Evolutionary conservation across 2,888 invertebrate genomes (phyloP).

Genomic region (Phengaris arion): DNA sequence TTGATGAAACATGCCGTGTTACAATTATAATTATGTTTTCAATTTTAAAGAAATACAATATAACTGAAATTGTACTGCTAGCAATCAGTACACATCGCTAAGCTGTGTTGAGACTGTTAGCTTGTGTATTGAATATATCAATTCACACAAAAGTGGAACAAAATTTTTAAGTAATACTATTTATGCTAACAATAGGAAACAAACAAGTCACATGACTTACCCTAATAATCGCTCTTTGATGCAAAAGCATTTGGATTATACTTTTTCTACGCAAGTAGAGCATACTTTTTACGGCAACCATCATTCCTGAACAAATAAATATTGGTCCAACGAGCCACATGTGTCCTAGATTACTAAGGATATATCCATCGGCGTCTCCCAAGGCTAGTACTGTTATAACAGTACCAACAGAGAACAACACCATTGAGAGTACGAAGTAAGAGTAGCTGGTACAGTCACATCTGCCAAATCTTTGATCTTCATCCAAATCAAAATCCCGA

Average conservation of each 20-base stretch:
- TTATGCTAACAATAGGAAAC: background rate
- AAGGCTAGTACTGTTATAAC: conserved; percentile 82
- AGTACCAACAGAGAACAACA: conserved; percentile 81
- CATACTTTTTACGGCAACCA: conserved; percentile 84
- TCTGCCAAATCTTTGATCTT: conserved; percentile 80
- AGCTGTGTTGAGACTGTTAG: background rate
- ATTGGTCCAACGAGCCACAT: conserved; percentile 85
- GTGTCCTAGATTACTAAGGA: conserved; percentile 81
- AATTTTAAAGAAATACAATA: background rate
- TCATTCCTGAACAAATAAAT: conserved; percentile 83
- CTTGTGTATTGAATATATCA: background rate
- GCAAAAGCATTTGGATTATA: conserved; percentile 82
- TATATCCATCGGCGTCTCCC: conserved; percentile 80
- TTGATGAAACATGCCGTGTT: too few species aligned
- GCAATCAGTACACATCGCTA: too few species aligned
- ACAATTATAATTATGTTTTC: too few species aligned
- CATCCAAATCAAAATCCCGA: conserved; percentile 80
- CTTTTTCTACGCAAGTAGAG: conserved; percentile 82
- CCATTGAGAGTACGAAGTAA: conserved; percentile 81
- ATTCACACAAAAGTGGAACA: conserved; percentile 9
- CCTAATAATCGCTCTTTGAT: conserved; percentile 81
- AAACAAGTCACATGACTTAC: conserved; percentile 56
- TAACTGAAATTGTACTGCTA: background rate
- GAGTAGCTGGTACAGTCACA: conserved; percentile 84
- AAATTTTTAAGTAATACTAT: background rate